Evolutionary conservation across 2,113 vertebrate species (phyloP).

Genomic region (Scalopus aquaticus): DNA sequence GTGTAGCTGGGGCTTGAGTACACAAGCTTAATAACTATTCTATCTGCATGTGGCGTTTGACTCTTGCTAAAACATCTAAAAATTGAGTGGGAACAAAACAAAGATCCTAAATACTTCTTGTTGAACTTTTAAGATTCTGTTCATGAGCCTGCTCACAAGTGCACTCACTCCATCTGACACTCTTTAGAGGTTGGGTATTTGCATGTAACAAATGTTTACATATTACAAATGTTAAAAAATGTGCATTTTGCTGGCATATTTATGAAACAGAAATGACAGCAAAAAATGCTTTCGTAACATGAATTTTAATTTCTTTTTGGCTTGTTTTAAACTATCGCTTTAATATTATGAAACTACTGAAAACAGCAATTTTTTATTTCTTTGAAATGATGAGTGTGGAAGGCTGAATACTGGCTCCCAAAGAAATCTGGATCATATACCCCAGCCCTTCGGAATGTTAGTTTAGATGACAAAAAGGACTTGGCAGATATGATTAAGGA

Average conservation of each 20-base stretch:
- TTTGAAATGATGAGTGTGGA: neutral
- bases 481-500: neutral
- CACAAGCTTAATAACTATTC: too few species aligned
- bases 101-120: neutral
- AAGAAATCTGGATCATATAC: neutral
- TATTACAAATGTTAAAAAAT: neutral
- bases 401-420: neutral
- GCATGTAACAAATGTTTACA: neutral
- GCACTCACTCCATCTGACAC: neutral
- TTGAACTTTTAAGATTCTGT: neutral
- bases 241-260: neutral
- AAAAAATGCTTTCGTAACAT: slow-evolving; percentile 5
- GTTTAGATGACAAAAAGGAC: neutral
- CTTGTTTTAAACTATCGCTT: neutral
- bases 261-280: neutral
- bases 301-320: neutral
- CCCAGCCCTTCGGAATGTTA: neutral
- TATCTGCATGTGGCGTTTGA: neutral
- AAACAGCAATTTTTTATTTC: neutral
- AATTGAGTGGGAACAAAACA: neutral
- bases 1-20: too few species aligned
- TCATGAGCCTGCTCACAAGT: neutral
- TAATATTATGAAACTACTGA: neutral
- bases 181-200: neutral
- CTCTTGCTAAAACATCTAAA: neutral